Evolutionary conservation across 2,113 vertebrate species (phyloP), one percentile per base, ranked within the genome.

Genomic region (Mustela nigripes): DNA sequence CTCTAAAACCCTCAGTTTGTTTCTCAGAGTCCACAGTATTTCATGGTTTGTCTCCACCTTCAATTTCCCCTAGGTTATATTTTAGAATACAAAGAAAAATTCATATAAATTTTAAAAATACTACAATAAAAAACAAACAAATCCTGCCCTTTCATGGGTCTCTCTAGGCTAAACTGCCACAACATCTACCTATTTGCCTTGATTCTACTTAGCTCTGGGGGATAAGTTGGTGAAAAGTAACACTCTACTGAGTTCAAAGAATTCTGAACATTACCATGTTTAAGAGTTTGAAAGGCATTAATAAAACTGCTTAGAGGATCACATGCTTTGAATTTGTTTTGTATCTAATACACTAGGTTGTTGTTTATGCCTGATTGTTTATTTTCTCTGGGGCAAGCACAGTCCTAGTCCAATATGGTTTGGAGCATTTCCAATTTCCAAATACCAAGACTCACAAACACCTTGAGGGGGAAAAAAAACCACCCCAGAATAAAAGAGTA

Each of bases 401-500:
- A 62, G 78, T 45, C 42, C 82, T 81, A 65, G 89, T 90, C 24
- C 71, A 31, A 0, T 74, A 31, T 69, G 12, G 62, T 50, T 5
- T 62, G 69, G 48, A 33, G 67, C 82, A 94, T 74, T 95, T 22
- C 21, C n/a, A 87, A 56, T 84, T 83, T 93, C 86, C 96, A 24
- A 88, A 80, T 42, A 58, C 39, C 50, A 42, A 76, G 14, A 87
- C 31, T 10, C 63, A 92, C 12, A 42, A 79, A 62, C 2, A 33
- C 62, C 33, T 56, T 90, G 48, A 69, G 18, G 31, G 4, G 14
- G 1, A 50, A 50, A 33, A 19, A 80, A 56, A 71, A 60, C 50
- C 26, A 19, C 73, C 39, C 48, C 33, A 31, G 36, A 26, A 82
- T 31, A n/a, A 60, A 83, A 78, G 31, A 42, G 58, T 31, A 69